Evolutionary conservation across 2,113 vertebrate species (phyloP), one percentile per base, ranked within the genome.

Genomic region (Aldabrachelys gigantea): DNA sequence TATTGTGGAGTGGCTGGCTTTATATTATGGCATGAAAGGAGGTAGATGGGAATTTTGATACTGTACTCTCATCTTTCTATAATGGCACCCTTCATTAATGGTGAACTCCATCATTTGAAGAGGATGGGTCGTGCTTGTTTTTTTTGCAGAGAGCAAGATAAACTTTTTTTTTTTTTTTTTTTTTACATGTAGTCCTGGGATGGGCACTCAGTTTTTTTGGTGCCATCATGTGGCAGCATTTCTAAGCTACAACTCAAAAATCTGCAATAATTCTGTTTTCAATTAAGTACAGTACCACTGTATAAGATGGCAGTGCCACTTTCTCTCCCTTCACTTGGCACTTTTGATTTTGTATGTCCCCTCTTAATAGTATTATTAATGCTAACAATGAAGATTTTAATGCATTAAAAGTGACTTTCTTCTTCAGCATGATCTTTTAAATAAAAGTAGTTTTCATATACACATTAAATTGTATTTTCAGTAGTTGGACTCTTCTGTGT

Each of bases 201-300:
- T 62, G 91, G 87, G 84, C n/a, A 84, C 85, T 80, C 35, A 2
- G 38, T 82, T 83, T 85, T 72, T 91, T 41, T 89, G 88, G 92
- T 96, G 97, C 96, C 97, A 93, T 94, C 96, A 2, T 62, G 96
- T 92, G 97, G 97, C 82, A 0, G 44, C 56, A 0, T 14, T 35
- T 53, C 17, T 2, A 2, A 21, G n/a, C 7, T 79, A 81, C 85
- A 91, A 0, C 41, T 62, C 3, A 80, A 16, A 87, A 78, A 62
- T 87, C 90, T 29, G 80, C 89, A 35, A 24, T 22, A 6, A 41
- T 84, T 69, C 75, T 87, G 8, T 80, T 82, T 80, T 87, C 78
- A 0, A 82, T 13, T 84, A 82, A 78, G 84, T 9, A 84, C 38
- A 76, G 85, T 11, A 84, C 44, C 7, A 0, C 12, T 8, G 75